phyloP scores from a whole-genome alignment of 2,797 vertebrate genomes.

The Smutsia gigantea region DNA sequence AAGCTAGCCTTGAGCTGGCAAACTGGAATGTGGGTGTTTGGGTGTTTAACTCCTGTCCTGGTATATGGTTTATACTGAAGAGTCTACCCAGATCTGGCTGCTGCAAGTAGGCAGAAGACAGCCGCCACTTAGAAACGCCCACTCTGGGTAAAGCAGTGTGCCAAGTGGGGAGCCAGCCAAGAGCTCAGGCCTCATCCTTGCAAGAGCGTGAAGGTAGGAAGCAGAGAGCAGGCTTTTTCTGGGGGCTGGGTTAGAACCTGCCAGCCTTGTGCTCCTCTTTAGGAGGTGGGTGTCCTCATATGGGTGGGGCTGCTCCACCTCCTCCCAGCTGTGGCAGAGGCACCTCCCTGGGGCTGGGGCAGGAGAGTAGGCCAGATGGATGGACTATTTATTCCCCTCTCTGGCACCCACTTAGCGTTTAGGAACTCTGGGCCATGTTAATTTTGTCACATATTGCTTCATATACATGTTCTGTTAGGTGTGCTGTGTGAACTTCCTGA shows the following conservation, averaged over 20 bases:
- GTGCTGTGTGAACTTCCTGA: not conserved
- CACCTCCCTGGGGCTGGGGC: not conserved
- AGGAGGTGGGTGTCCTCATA: not conserved
- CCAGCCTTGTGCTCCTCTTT: not conserved
- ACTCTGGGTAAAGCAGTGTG: not conserved
- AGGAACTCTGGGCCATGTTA: slow-evolving; percentile 40
- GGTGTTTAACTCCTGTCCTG: not conserved
- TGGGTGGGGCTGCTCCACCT: not conserved
- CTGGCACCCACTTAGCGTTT: slow-evolving; percentile 59
- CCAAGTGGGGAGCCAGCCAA: not conserved
- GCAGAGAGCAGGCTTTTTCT: not conserved
- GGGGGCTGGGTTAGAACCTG: not conserved
- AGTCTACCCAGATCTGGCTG: not conserved
- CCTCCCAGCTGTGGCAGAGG: not conserved
- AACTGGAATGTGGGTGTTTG: not conserved
- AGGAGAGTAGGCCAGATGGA: slow-evolving; percentile 70
- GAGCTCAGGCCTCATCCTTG: not conserved
- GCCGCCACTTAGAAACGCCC: slow-evolving; percentile 37
- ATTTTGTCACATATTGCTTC: slow-evolving; percentile 63
- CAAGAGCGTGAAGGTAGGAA: slow-evolving; percentile 30
- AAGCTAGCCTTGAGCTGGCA: not conserved
- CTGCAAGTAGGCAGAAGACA: slow-evolving; percentile 42
- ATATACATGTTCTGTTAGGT: not conserved
- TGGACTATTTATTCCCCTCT: slow-evolving; percentile 66
- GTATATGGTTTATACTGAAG: not conserved